phyloP scores from a whole-genome alignment of 2,113 vertebrate genomes.

The Alces alces region DNA sequence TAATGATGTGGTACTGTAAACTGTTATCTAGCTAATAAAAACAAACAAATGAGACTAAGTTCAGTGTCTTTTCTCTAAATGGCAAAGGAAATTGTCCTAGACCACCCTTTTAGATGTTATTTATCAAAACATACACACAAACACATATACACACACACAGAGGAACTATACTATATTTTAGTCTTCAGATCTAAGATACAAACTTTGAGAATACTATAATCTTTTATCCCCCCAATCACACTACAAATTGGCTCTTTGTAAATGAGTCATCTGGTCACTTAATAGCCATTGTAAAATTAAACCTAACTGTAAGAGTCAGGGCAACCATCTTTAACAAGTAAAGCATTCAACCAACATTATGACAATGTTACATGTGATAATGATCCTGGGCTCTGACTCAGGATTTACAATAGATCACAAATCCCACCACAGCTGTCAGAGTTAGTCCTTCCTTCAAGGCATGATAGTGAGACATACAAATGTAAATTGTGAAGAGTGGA shows the following conservation, averaged over 20 bases:
- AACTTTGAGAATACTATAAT: background rate
- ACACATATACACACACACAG: background rate
- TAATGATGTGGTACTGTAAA: constrained; percentile 44
- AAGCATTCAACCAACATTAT: background rate
- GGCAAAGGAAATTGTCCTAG: background rate
- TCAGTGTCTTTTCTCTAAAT: constrained; percentile 4
- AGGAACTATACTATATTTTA: background rate
- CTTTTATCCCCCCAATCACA: background rate
- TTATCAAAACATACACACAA: background rate
- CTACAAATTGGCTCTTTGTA: background rate
- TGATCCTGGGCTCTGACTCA: background rate
- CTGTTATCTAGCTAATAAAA: background rate
- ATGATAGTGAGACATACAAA: background rate
- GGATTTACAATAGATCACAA: background rate
- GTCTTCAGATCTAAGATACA: background rate
- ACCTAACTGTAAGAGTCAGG: background rate
- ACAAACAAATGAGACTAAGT: background rate
- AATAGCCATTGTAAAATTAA: constrained; percentile 17
- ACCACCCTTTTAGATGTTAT: background rate
- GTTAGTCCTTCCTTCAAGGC: background rate
- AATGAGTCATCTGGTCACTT: constrained; percentile 24
- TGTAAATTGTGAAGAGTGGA: background rate
- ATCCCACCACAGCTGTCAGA: background rate
- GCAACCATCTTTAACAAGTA: background rate
- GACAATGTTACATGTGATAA: background rate